Evolutionary conservation across 2,888 invertebrate genomes (phyloP), one percentile per base, ranked within the genome.

Genomic region (Hypsopygia costalis): DNA sequence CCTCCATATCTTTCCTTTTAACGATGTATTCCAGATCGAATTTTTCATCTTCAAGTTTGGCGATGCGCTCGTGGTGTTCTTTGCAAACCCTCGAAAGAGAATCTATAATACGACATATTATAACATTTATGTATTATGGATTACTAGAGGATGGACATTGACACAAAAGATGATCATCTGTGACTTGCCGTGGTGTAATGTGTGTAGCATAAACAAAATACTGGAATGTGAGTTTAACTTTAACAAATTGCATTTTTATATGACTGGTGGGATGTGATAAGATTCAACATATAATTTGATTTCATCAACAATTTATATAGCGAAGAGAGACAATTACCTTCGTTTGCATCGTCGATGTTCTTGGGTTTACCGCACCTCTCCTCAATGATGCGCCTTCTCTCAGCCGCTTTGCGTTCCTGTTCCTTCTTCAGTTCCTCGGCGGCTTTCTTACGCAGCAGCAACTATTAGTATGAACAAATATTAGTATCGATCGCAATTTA

Each of bases 341-440:
- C 97, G 86, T 95, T 97, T 73, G 95, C 95, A 78, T 97, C 95
- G 56, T 97, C 97, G 78, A 96, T 88, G 85, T 95, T 93, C 90
- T 97, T 96, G 60, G 97, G 92, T 82, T 95, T 94, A 79, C 97
- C 97, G 83, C 97, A 97, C 81, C 98, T 93, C 86, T 98, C 96
- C 79, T 97, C 96, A 83, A 98, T 97, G 91, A 97, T 97, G 81
- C 97, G 95, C 91, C 98, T 97, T 86, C 98, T 95, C 89, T 98
- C 99, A 57, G 98, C 97, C 46, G 98, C 98, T 92, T 99, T 98
- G 81, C 97, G 95, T 91, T 98, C 97, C 90, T 99, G 98, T 91
- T 99, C 98, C 89, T 98, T 98, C 92, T 98, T 98, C 91, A 99
- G 91, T 90, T 99, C 99, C 89, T 99, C 99, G 67, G 99, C 99